phyloP scores from a whole-genome alignment of 2,113 vertebrate genomes.

The Malurus alboscapulatus region DNA sequence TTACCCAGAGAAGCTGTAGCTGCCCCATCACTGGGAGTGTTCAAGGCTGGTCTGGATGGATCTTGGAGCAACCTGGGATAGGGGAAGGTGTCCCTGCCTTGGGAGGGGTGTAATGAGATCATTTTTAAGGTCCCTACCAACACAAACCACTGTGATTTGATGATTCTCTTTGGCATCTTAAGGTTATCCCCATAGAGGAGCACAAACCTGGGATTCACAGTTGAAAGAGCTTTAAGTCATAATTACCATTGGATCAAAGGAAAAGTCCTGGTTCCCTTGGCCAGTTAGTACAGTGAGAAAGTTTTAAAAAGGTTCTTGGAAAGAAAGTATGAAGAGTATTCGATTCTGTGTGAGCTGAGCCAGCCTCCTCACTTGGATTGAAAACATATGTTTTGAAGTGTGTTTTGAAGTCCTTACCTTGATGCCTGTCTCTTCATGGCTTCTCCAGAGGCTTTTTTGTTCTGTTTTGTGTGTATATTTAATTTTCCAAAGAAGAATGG shows the following conservation, averaged over 20 bases:
- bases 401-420: not conserved
- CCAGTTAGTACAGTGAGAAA: not conserved
- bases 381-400: not conserved
- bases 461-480: not conserved
- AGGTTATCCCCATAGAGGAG: not conserved
- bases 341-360: not conserved
- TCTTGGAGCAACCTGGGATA: fast-evolving
- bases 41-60: not conserved
- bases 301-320: not conserved
- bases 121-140: not conserved
- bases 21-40: not conserved
- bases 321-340: not conserved
- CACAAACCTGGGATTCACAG: not conserved
- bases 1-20: not conserved
- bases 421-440: fast-evolving
- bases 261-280: not conserved
- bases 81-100: not conserved
- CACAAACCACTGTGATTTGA: not conserved
- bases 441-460: not conserved
- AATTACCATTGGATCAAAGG: not conserved
- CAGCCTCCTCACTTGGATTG: not conserved
- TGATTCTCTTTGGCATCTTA: not conserved
- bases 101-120: not conserved
- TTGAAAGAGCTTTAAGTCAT: not conserved
- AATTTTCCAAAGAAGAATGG: not conserved